Base-by-base conservation (phyloP, 1,140 invertebrate genomes). In the Drosophila lacteicornis region DNA sequence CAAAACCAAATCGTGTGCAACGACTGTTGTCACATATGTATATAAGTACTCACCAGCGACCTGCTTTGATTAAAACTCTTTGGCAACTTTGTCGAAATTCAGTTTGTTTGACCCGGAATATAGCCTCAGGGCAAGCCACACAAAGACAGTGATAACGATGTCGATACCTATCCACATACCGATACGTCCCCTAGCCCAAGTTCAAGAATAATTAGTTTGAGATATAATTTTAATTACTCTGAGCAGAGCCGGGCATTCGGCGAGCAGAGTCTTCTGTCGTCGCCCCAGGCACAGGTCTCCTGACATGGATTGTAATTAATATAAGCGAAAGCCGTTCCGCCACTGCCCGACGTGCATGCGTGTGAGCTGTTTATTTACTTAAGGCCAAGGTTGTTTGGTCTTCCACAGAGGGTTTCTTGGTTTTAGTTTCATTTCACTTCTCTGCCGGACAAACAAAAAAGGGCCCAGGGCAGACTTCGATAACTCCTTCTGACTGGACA, bases 181-280 rank as follows among this genome's bases (percentile, higher is more conserved):
- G n/a, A 46, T 30, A 71, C 19, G 25, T 50, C 43, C 50, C 43
- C 50, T 13, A 27, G n/a, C 60, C 70, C 73, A 75, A 86, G 81
- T 82, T 91, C 86, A 80, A 79, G 90, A 83, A 81, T 91, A 91
- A 87, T 87, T 87, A 91, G 87, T 91, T 91, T 91, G 80, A 87
- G 87, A 91, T 91, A 91, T 91, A 91, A 91, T 91, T 91, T 91
- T 91, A 91, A 91, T 91, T 91, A 91, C 86, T 79, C 73, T 55
- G 62, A 81, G 80, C 61, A 46, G 46, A 59, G 68, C 17, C 17
- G 51, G 13, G 50, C 68, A 57, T 55, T 57, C 75, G 59, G 49
- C 43, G 50, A 55, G 57, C 43, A 53, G 51, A 73, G 55, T 71
- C 55, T 60, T 79, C 70, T 66, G 67, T 66, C 71, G 43, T 63